These are phyloP conservation scores for Macrophya annulata DNA, from an alignment of 2,888 invertebrate genomes.

Conservation along the genomic window DNA sequence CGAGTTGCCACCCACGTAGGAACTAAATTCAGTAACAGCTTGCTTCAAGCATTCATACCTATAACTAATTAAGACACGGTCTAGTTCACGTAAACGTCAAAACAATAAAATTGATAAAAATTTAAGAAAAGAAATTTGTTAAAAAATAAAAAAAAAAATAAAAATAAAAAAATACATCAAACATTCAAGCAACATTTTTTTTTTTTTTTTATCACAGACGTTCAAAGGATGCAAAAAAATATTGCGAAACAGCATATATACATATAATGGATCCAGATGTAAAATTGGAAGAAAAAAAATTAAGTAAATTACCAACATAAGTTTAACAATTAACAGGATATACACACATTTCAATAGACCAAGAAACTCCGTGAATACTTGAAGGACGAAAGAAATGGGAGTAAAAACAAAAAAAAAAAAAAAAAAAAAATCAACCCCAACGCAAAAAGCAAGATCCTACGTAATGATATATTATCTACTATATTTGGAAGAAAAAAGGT, in stretches of 20 bases:
- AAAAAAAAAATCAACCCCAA: neutral
- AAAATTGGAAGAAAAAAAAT: neutral
- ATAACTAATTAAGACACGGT: neutral
- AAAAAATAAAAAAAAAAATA: neutral
- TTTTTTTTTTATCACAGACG: neutral
- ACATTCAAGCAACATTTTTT: neutral
- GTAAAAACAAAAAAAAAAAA: neutral
- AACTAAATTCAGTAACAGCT: slow-evolving; percentile 32
- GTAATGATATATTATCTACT: slow-evolving; percentile 10
- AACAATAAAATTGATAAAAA: neutral
- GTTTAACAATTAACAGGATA: slow-evolving; percentile 1
- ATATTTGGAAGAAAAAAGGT: neutral
- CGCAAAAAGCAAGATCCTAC: neutral
- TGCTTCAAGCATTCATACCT: slow-evolving; percentile 4
- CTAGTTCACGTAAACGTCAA: neutral
- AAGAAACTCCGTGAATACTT: neutral
- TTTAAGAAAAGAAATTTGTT: neutral
- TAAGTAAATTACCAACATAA: neutral
- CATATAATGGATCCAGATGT: no score
- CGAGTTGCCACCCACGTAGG: slow-evolving; percentile 56
- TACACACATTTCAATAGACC: neutral
- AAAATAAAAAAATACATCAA: neutral
- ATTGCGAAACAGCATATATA: neutral
- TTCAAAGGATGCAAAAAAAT: slow-evolving; percentile 1
- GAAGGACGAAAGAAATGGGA: neutral